Evolutionary conservation across 2,113 vertebrate species (phyloP), one percentile per base, ranked within the genome.

Genomic region (Choloepus hoffmanni): DNA sequence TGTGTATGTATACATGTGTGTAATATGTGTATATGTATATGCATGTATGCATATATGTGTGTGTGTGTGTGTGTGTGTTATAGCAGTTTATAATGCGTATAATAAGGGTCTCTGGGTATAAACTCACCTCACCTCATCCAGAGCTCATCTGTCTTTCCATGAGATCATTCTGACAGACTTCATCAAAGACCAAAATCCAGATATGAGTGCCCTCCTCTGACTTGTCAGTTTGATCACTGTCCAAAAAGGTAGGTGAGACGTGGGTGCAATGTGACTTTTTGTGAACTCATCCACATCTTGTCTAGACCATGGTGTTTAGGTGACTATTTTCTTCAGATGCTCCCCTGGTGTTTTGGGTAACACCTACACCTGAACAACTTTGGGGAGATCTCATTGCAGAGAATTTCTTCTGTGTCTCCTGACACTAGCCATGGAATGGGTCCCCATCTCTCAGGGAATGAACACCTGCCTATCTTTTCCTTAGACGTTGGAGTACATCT

Each of bases 271-370:
- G 60, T 85, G 45, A 24, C 26, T 33, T 74, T 86, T 79, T 73
- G 74, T 86, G 85, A 91, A 81, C 65, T 90, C 50, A 70, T 62
- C 45, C 23, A 91, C 16, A 36, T 55, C 67, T 82, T 94, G 79
- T 68, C 33, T 53, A 50, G 74, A 79, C 67, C 43, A 73, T 88
- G 55, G 28, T 30, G 40, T 48, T 65, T 43, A 33, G 21, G n/a
- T 92, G 90, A 55, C 70, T 67, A 53, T 21, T 92, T 92, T 45
- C 45, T 82, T 82, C 18, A 58, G 55, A 21, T 5, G 0, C 40
- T 73, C 28, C 14, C 76, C 14, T 63, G 65, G 67, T 45, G 48
- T 65, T 92, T 82, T 16, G 4, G 43, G 73, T 90, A 33, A 85
- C 7, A 63, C 16, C 19, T 48, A 36, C 62, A n/a, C 36, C 12